Conservation (phyloP, 2,113 vertebrate species). For the Epinephelus lanceolatus region DNA sequence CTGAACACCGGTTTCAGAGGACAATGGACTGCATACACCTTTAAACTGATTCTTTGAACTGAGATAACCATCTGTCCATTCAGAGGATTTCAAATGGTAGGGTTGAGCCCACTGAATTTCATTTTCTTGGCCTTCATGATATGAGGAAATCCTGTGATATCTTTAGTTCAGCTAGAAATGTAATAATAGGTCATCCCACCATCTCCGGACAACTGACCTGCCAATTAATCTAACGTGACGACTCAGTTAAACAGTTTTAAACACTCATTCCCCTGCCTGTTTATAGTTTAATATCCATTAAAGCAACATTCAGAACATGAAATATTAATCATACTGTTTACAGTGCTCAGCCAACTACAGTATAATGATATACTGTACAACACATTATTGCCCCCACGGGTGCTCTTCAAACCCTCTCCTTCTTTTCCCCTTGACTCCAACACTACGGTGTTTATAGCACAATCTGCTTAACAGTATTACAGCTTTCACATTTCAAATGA, state of each 20-base stretch:
- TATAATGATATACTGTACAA: constrained; percentile 66
- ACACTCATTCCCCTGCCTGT: constrained; percentile 36
- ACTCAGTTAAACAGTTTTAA: constrained; percentile 61
- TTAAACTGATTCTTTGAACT: constrained; percentile 38
- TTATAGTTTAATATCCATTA: constrained; percentile 67
- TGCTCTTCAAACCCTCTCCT: constrained; percentile 49
- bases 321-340: constrained; percentile 73
- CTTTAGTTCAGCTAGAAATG: constrained; percentile 20
- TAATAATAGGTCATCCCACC: constrained; percentile 47
- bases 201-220: constrained; percentile 39
- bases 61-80: constrained; percentile 54
- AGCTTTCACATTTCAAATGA: constrained; percentile 66
- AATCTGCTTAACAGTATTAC: constrained; percentile 63
- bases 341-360: constrained; percentile 56
- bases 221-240: constrained; percentile 60
- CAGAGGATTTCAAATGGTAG: constrained; percentile 37
- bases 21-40: constrained; percentile 49
- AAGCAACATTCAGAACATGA: constrained; percentile 59
- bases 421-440: constrained; percentile 53
- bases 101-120: constrained; percentile 23
- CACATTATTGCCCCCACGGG: constrained; percentile 64
- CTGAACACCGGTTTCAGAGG: constrained; percentile 16
- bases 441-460: constrained; percentile 51
- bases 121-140: constrained; percentile 30
- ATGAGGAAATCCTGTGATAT: constrained; percentile 32